phyloP scores from a whole-genome alignment of 2,888 invertebrate species.

The Chouioia cunea region DNA sequence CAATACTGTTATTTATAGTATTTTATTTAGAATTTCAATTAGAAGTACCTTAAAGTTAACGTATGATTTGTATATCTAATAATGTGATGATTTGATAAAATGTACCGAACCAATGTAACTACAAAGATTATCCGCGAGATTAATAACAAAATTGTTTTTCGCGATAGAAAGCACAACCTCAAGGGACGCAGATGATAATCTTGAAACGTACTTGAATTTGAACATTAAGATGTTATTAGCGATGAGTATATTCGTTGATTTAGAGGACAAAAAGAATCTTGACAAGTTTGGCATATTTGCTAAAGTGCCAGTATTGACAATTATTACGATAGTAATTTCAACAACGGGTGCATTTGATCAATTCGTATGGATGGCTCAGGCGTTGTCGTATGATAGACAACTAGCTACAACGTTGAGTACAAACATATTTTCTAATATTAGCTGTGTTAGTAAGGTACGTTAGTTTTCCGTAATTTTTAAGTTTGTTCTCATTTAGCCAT shows the following conservation, averaged over 20 bases:
- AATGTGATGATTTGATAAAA: too few species aligned
- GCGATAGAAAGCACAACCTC: too few species aligned
- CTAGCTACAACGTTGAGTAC: background rate
- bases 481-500: background rate
- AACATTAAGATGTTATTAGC: background rate
- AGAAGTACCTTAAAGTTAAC: too few species aligned
- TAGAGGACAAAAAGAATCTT: background rate
- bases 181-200: background rate
- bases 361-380: background rate
- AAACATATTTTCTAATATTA: conserved; percentile 5
- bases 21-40: too few species aligned
- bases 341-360: background rate
- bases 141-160: too few species aligned
- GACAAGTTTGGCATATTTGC: background rate
- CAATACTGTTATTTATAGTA: too few species aligned
- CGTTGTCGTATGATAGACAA: background rate
- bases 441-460: conserved; percentile 2
- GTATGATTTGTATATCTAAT: too few species aligned
- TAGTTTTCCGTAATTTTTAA: background rate
- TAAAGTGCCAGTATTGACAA: background rate
- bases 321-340: background rate
- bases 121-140: too few species aligned
- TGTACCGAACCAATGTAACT: too few species aligned
- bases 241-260: background rate
- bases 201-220: background rate